Base-by-base conservation (phyloP, 1,140 invertebrate genomes). In the Dufourea novaeangliae region DNA sequence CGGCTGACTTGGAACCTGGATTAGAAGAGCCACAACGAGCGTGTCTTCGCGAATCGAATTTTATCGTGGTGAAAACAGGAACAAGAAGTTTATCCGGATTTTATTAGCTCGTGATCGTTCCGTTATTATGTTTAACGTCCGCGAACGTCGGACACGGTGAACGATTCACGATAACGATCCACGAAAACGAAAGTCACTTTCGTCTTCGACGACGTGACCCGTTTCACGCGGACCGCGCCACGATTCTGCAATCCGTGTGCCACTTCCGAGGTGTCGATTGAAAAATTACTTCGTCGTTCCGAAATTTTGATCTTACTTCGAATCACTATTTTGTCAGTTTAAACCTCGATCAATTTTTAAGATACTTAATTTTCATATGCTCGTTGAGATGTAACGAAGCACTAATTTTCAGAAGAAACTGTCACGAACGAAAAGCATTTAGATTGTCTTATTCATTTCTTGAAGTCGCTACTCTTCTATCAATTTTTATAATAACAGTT, bases 101-200 rank as follows among this genome's bases (percentile, higher is more conserved):
- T 70, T 14, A 76, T 14, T 2, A 25, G 3, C 6, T 37, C 20
- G 27, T n/a, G 8, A 69, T 5, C 34, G 25, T 57, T 64, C 32
- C 12, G 17, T 37, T 20, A 32, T 59, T 46, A 7, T n/a, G 22
- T 10, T 75, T 37, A 68, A 37, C 20, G 57, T 61, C 29, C 57
- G 54, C 12, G 54, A 54, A 57, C 46, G 29, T 46, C 61, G 52
- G 73, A 62, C 41, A 78, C 75, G 82, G 70, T 34, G 50, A 20
- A 56, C 57, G 69, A 77, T 41, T 34, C 44, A 27, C 37, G 67
- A 59, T 64, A 80, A 75, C 59, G 62, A 82, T 68, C 39, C 17
- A 39, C 29, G 66, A 87, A 64, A 79, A 78, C 14, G 80, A 85
- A 87, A 87, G 71, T 82, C n/a, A 85, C 79, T 85, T 86, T 86